These are phyloP conservation scores for Epizoanthus scotinus DNA, from an alignment of 92 coral and sea anemone species.

Conservation along the genomic window DNA sequence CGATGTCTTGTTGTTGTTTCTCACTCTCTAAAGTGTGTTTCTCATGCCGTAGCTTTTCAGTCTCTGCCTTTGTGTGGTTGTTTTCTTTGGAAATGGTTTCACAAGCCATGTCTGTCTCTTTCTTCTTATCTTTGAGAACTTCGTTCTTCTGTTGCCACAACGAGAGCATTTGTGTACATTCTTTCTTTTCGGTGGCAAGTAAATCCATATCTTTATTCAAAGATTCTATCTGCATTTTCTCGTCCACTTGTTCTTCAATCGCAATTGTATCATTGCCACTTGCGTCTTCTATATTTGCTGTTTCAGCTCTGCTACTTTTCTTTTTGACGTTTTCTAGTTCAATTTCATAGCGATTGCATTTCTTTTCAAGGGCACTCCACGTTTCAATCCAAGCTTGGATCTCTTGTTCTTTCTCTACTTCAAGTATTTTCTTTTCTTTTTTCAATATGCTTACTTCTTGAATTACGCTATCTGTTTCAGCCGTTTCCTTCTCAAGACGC, in stretches of 20 bases:
- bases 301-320: constrained; percentile 4
- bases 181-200: constrained; percentile 36
- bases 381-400: constrained; percentile 19
- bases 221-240: too few relatives aligned
- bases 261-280: too few relatives aligned
- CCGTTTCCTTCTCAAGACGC: constrained; percentile 8
- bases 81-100: neutral
- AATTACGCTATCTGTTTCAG: neutral
- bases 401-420: constrained; percentile 33
- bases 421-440: constrained; percentile 7
- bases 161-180: neutral
- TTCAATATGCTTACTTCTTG: constrained; percentile 13
- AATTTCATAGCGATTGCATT: constrained; percentile 2
- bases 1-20: constrained; percentile 21
- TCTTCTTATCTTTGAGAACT: too few relatives aligned
- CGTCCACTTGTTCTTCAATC: too few relatives aligned
- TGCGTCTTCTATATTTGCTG: too few relatives aligned
- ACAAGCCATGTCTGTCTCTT: neutral
- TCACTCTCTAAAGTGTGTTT: constrained; percentile 38
- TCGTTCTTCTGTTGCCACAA: too few relatives aligned
- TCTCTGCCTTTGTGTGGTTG: constrained; percentile 24
- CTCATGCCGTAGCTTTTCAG: constrained; percentile 41
- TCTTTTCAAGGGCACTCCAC: constrained; percentile 5
- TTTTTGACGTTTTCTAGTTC: constrained; percentile 19
- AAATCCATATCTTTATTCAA: constrained; percentile 3